Conservation (phyloP, 2,113 vertebrate species). For the Planiliza haematocheilus region DNA sequence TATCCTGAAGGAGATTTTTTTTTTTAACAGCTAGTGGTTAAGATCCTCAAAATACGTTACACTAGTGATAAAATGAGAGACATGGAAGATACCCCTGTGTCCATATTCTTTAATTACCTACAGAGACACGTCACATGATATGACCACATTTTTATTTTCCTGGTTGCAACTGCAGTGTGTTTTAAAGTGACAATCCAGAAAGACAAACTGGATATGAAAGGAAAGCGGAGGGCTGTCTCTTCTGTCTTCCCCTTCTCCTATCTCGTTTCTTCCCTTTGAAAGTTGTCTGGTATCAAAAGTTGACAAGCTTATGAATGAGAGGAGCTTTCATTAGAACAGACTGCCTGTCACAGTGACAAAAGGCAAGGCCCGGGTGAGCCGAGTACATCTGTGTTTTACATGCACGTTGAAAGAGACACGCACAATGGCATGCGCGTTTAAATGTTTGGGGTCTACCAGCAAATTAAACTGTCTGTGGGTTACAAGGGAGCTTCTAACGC, state of each 20-base stretch:
- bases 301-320: slow-evolving; percentile 62
- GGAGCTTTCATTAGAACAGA: slow-evolving; percentile 75
- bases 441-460: not conserved
- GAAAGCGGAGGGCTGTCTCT: not conserved
- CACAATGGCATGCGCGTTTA: not conserved
- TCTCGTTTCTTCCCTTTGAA: slow-evolving; percentile 31
- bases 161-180: not conserved
- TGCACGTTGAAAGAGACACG: slow-evolving; percentile 23
- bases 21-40: slow-evolving; percentile 49
- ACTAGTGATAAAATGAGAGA: slow-evolving; percentile 13
- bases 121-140: not conserved
- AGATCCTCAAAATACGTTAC: too few species aligned
- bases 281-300: slow-evolving; percentile 50
- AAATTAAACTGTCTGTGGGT: too few species aligned
- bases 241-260: slow-evolving; percentile 1
- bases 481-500: too few species aligned
- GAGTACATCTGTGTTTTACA: slow-evolving; percentile 24
- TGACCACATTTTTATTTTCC: slow-evolving; percentile 19
- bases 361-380: slow-evolving; percentile 46
- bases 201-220: slow-evolving; percentile 37
- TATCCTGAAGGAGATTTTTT: slow-evolving; percentile 66
- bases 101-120: not conserved
- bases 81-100: not conserved
- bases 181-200: slow-evolving; percentile 12
- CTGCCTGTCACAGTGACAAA: slow-evolving; percentile 78